Evolutionary conservation across 2,888 invertebrate genomes (phyloP), one percentile per base, ranked within the genome.

Genomic region (Drosophila melanosoma): DNA sequence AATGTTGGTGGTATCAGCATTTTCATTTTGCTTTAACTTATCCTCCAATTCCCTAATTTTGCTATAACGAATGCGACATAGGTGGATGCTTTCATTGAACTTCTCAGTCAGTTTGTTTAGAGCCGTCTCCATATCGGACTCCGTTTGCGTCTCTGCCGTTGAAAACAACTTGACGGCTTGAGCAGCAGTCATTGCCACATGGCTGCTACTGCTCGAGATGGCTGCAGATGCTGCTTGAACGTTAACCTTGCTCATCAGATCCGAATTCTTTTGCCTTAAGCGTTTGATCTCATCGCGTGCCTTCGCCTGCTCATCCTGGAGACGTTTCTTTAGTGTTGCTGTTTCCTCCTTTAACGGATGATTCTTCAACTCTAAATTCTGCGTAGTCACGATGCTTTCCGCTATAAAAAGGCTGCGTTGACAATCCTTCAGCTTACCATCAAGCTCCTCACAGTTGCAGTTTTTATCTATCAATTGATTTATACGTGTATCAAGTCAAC

Each of bases 341-440:
- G 90, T 91, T 69, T 93, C 92, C 3, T 89, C 83, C 64, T 91
- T 92, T 0, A 92, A 66, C 0, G 93, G 92, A 81, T 93, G 91
- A 65, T 87, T 87, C 71, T 90, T 91, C 4, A 91, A 58, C 74
- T 92, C 89, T 70, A 92, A 83, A 3, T 79, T 86, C 0, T 92
- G 70, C 0, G 87, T 89, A 3, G 90, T 90, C 12, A 93, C 91
- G 71, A 91, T 91, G 48, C 91, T 90, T 15, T 91, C 91, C 32
- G 82, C 84, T 56, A 92, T 90, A 23, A 87, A 89, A 0, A 93
- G 68, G 23, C 80, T 78, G 4, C 81, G 85, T 72, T 91, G 89
- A 26, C 90, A 83, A n/a, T 91, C 90, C 32, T 81, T 78, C 0
- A 93, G 69, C 71, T 91, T 92, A 1, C 63, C 59, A 76, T 91